Base-by-base conservation (phyloP, 2,888 invertebrate genomes). In the Saturnia japonica region DNA sequence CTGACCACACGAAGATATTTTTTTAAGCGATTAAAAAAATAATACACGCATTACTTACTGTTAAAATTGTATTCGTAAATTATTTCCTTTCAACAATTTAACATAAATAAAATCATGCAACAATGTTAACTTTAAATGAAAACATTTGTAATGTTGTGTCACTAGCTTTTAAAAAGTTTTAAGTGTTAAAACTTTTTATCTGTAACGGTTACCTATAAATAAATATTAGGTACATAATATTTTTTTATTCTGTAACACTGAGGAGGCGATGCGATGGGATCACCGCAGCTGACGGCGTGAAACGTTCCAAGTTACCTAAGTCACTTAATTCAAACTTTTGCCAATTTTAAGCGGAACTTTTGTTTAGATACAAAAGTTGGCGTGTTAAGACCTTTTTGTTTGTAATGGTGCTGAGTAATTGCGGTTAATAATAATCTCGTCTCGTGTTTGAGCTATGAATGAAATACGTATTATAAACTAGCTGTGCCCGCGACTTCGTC, bases 321-420 rank as follows among this genome's bases (percentile, higher is more conserved):
- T 91, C 91, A 90, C 90, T 91, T 89, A 87, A 88, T 90, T 89
- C 88, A 87, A 93, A 92, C 90, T 92, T 93, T 91, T 86, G 86
- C 85, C 90, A 91, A 91, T 91, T 90, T 89, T 85, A 88, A 87
- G 83, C 82, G 80, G 79, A 87, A 88, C 84, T 88, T 88, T 88
- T 88, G 82, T 87, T 88, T 88, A 87, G 87, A 88, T 80, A 86
- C 83, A 84, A 87, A 89, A 89, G 86, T 89, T 88, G 79, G 81
- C 77, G 74, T 78, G 80, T 84, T 84, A 85, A 85, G 82, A 84
- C 83, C 85, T 88, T 89, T 88, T 88, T 88, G 83, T 86, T 87
- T 84, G 78, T 76, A 79, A 84, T 83, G 78, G 82, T 81, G 82
- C 79, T 79, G 81, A 86, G 80, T 88, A 85, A 88, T 88, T 88